A percentile compares a stretch with the other conserved stretches of the same genome.
phyloP scores from a whole-genome alignment of 2,113 vertebrate species.

The Delphinapterus leucas region DNA sequence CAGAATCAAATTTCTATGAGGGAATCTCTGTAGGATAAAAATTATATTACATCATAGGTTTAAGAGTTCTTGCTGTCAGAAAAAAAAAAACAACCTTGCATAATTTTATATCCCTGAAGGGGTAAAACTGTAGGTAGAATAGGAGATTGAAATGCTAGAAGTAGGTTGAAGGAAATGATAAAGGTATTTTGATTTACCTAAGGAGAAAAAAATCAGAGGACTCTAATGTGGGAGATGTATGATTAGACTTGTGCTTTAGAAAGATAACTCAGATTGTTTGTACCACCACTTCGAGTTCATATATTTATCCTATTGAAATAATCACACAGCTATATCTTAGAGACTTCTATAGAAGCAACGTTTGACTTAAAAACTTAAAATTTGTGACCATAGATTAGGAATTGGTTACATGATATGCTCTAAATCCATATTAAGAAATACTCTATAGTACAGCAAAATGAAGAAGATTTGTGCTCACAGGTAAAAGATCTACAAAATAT shows the following conservation, averaged over 20 bases:
- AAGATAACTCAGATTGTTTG: not conserved
- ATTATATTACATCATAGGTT: not conserved
- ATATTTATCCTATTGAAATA: not conserved
- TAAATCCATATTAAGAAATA: not conserved
- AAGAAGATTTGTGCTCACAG: not conserved
- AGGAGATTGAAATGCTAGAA: not conserved
- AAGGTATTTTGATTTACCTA: not conserved
- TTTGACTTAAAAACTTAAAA: not conserved
- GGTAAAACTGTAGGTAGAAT: not conserved
- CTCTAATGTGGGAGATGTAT: not conserved
- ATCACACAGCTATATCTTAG: not conserved
- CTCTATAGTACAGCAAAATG: not conserved
- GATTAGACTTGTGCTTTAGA: not conserved
- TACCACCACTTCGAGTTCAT: not conserved
- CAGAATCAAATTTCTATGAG: not conserved
- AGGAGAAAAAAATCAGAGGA: not conserved
- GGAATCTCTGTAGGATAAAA: not conserved
- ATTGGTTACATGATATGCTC: not conserved
- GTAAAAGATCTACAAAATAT: not conserved
- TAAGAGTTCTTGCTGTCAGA: not conserved
- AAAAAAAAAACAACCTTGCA: not conserved
- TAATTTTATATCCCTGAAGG: not conserved
- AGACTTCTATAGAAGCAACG: not conserved
- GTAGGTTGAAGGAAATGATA: not conserved
- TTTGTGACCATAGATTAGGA: not conserved